These are phyloP conservation scores for Limnephilus lunatus DNA, from an alignment of 2,888 invertebrate species.

Conservation along the genomic window DNA sequence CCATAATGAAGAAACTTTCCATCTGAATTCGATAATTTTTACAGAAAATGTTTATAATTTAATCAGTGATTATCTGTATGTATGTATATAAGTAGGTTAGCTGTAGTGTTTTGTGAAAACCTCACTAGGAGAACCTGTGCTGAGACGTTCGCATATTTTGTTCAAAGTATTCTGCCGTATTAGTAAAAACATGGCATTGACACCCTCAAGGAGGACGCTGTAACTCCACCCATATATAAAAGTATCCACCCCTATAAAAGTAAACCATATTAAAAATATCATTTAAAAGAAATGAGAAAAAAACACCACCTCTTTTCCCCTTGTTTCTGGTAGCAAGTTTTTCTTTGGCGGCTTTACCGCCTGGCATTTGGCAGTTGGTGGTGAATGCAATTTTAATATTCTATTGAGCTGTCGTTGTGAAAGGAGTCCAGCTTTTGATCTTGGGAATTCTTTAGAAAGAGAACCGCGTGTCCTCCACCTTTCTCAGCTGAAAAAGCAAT, in stretches of 20 bases:
- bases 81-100: not conserved
- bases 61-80: not conserved
- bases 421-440: slow-evolving; percentile 34
- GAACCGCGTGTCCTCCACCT: slow-evolving; percentile 35
- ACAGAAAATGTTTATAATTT: too few relatives aligned
- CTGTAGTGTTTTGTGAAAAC: too few relatives aligned
- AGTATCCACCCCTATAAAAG: too few relatives aligned
- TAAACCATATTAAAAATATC: not conserved
- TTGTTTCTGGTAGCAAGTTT: not conserved
- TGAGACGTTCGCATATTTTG: too few relatives aligned
- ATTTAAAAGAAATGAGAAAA: not conserved
- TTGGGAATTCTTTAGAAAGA: slow-evolving; percentile 23
- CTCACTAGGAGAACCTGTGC: too few relatives aligned
- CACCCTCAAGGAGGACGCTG: too few relatives aligned
- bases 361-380: not conserved
- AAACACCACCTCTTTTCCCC: not conserved
- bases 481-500: slow-evolving; percentile 48
- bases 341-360: not conserved
- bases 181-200: too few relatives aligned
- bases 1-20: too few relatives aligned
- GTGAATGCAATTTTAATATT: slow-evolving; percentile 55
- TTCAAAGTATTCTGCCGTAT: too few relatives aligned
- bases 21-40: too few relatives aligned
- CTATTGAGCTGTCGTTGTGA: slow-evolving; percentile 24
- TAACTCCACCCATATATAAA: too few relatives aligned